Evolutionary conservation across 2,113 vertebrate genomes (phyloP).

Genomic region (Cyanocitta stelleri): DNA sequence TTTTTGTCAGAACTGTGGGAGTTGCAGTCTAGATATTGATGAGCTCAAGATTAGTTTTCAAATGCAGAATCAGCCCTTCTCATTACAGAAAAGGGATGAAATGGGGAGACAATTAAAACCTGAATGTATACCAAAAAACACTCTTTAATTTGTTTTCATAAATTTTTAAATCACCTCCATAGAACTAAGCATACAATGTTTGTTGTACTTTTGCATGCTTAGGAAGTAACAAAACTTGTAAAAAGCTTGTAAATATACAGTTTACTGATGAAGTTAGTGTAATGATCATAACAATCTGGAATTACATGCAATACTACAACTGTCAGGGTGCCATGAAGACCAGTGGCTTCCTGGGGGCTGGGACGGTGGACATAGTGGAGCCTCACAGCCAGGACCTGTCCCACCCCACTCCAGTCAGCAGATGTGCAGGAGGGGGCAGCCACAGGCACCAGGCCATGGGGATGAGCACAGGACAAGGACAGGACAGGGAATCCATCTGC

Average conservation of each 20-base stretch:
- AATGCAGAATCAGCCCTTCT: background rate
- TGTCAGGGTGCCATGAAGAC: background rate
- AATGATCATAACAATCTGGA: background rate
- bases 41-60: background rate
- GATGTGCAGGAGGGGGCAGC: background rate
- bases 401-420: background rate
- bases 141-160: background rate
- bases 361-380: background rate
- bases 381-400: background rate
- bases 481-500: background rate
- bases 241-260: background rate
- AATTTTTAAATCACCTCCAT: background rate
- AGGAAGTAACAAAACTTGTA: background rate
- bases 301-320: background rate
- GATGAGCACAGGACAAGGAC: background rate
- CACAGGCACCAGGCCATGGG: rapidly evolving
- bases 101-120: background rate
- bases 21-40: background rate
- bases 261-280: background rate
- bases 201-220: background rate
- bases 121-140: rapidly evolving
- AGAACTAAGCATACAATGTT: background rate
- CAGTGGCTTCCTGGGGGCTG: background rate
- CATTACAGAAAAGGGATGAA: background rate
- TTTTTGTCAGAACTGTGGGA: background rate